Conservation (phyloP, 2,113 vertebrate genomes). For the Vidua macroura region DNA sequence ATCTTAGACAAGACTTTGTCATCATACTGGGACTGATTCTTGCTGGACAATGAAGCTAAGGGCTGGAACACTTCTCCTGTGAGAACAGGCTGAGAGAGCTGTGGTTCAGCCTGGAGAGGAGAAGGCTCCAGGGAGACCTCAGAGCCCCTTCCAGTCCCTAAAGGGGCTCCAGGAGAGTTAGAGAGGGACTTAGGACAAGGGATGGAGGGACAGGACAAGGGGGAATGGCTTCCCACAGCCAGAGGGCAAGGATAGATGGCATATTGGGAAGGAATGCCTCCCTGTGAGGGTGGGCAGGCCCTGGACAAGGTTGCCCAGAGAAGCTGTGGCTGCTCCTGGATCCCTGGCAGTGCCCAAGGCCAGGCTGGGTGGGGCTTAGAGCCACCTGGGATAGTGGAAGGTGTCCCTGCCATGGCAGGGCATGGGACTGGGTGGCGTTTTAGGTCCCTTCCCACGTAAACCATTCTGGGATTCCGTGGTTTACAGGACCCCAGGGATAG, state of each 20-base stretch:
- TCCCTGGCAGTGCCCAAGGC: neutral
- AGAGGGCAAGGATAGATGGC: neutral
- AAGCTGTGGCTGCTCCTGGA: neutral
- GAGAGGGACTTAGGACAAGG: neutral
- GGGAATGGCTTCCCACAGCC: neutral
- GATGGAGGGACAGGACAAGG: neutral
- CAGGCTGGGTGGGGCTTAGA: neutral
- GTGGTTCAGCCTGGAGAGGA: neutral
- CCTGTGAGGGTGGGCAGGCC: rapidly evolving
- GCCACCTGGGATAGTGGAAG: rapidly evolving
- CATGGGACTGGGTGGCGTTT: neutral
- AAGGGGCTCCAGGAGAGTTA: neutral
- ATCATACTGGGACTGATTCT: neutral
- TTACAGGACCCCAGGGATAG: neutral
- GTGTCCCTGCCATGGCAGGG: neutral
- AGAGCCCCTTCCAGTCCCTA: neutral
- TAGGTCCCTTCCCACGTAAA: neutral
- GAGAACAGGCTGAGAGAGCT: no score
- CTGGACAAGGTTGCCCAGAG: neutral
- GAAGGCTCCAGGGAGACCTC: neutral
- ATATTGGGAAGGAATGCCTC: neutral
- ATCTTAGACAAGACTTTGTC: neutral
- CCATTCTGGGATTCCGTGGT: neutral
- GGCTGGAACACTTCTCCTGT: neutral
- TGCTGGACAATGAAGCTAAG: neutral